Evolutionary conservation across 2,797 vertebrate genomes (phyloP), one percentile per base, ranked within the genome.

Genomic region (Gephyroberyx darwinii): DNA sequence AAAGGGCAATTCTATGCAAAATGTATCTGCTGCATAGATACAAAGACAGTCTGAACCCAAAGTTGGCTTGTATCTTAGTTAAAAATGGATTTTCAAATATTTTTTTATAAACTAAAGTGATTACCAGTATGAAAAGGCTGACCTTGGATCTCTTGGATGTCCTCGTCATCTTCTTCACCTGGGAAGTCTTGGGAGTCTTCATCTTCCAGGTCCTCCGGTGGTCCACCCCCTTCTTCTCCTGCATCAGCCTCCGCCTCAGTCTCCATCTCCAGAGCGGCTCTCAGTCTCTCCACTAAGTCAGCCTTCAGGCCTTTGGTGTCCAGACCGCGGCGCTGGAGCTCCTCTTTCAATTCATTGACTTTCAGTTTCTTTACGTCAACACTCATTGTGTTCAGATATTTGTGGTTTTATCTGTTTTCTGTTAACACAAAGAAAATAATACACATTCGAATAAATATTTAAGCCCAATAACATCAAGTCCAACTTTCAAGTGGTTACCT

Each of bases 311-410:
- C 97, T 91, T 87, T 94, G 62, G 95, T 94, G 64, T 96, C 96
- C 57, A 98, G 94, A 88, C 95, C 94, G 74, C 96, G 93, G 90
- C 95, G 96, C 88, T 97, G 96, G 79, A 97, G 95, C 94, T 98
- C 96, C 82, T 98, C 96, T 84, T 96, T 97, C 61, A 98, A 84
- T 84, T 98, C 97, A 70, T 96, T 96, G 62, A 98, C 97, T 93
- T 97, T 98, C 87, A 98, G 92, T 91, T 98, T 98, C 88, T 98
- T 97, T 72, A 98, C 96, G 93, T 97, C 97, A 41, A 96, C 90
- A 84, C 95, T 97, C 96, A 98, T 97, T 74, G 82, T 92, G 92
- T 60, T 51, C 58, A 0, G n/a, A 0, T 65, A 43, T 22, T 30
- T 68, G 19, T 16, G 52, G 17, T 8, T 58, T 55, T 35, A 53